These are phyloP conservation scores for Emydura subglobosa DNA, from an alignment of 2,113 vertebrate species.

Conservation along the genomic window DNA sequence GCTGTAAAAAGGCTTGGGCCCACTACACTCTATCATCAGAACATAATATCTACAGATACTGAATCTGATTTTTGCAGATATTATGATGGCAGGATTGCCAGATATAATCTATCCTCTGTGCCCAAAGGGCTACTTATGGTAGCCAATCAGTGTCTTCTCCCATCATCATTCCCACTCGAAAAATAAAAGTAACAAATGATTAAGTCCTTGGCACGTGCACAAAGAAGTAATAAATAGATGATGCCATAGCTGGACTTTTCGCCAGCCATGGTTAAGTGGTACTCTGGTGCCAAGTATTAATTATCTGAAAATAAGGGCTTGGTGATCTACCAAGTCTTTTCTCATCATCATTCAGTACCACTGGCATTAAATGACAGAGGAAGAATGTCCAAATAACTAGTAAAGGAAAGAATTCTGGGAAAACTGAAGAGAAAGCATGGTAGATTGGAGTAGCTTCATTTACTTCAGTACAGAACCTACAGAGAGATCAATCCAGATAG, in stretches of 20 bases:
- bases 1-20: not conserved
- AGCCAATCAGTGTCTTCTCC: slow-evolving; percentile 9
- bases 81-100: slow-evolving; percentile 15
- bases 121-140: not conserved
- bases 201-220: slow-evolving; percentile 69
- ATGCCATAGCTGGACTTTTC: slow-evolving; percentile 71
- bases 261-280: slow-evolving; percentile 73
- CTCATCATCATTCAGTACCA: slow-evolving; percentile 66
- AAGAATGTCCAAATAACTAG: slow-evolving; percentile 23
- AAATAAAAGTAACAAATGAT: slow-evolving; percentile 56
- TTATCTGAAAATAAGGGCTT: slow-evolving; percentile 79
- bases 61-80: not conserved
- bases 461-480: not conserved
- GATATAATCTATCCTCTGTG: not conserved
- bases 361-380: not conserved
- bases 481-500: not conserved
- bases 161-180: slow-evolving; percentile 42
- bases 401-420: slow-evolving; percentile 23
- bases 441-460: not conserved
- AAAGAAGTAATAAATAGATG: slow-evolving; percentile 68
- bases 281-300: slow-evolving; percentile 77
- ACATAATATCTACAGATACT: slow-evolving; percentile 31
- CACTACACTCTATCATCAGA: slow-evolving; percentile 19
- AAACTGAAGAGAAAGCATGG: not conserved
- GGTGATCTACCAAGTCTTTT: slow-evolving; percentile 76